Evolutionary conservation across 2,888 invertebrate species (phyloP).

Genomic region (Nomada hirtipes): DNA sequence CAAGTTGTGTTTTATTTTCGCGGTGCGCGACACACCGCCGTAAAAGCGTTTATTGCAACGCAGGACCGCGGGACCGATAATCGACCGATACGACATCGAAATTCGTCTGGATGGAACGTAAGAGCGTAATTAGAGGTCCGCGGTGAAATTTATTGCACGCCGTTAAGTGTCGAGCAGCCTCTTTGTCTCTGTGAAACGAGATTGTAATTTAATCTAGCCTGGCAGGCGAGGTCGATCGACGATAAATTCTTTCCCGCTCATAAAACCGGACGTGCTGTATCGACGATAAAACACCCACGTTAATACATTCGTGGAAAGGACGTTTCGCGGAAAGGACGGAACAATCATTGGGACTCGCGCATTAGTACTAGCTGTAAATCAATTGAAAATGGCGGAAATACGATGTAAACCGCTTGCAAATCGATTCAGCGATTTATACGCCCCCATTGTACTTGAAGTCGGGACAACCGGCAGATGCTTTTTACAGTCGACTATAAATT

Average conservation of each 20-base stretch:
- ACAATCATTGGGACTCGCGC: constrained; percentile 69
- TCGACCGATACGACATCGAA: constrained; percentile 4
- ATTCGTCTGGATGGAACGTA: constrained; percentile 29
- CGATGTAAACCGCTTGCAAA: constrained; percentile 75
- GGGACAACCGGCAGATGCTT: constrained; percentile 74
- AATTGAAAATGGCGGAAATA: constrained; percentile 79
- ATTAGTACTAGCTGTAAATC: constrained; percentile 78
- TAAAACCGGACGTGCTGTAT: constrained; percentile 70
- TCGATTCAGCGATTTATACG: constrained; percentile 77
- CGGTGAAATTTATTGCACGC: constrained; percentile 72
- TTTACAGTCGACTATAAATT: constrained; percentile 75
- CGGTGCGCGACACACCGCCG: neutral
- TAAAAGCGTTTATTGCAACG: constrained; percentile 28
- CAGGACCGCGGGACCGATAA: neutral
- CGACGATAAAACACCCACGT: constrained; percentile 63
- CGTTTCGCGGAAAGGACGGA: constrained; percentile 47
- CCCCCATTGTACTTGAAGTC: constrained; percentile 68
- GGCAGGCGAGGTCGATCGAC: constrained; percentile 68
- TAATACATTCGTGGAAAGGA: constrained; percentile 56
- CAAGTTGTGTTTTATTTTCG: neutral
- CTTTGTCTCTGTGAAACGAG: constrained; percentile 70
- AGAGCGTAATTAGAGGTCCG: constrained; percentile 49
- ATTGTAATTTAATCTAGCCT: constrained; percentile 77
- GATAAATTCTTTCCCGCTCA: constrained; percentile 76
- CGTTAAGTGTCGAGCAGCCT: constrained; percentile 64